Conservation (phyloP, 1,140 invertebrate genomes). For the Papilio machaon region DNA sequence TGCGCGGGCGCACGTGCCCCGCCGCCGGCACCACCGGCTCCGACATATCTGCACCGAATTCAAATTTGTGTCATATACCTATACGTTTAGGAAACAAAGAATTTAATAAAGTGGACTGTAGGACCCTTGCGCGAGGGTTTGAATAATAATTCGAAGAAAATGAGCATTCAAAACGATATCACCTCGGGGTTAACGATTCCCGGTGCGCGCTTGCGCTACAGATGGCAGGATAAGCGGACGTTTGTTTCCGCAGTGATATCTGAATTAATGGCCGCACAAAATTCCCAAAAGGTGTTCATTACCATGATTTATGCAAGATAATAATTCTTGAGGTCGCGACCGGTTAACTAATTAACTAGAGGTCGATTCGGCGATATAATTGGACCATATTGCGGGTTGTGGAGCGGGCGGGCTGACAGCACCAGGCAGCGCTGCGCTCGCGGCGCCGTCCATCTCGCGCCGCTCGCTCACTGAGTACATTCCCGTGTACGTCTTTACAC, state of each 20-base stretch:
- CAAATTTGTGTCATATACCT: slow-evolving; percentile 80
- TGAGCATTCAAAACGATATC: slow-evolving; percentile 81
- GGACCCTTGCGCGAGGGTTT: slow-evolving; percentile 66
- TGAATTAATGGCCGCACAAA: slow-evolving; percentile 80
- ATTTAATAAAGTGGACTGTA: slow-evolving; percentile 72
- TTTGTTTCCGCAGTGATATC: slow-evolving; percentile 82
- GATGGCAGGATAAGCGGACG: slow-evolving; percentile 79
- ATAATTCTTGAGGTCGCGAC: slow-evolving; percentile 69
- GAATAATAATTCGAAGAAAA: slow-evolving; percentile 76
- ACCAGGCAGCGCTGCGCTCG: slow-evolving; percentile 34
- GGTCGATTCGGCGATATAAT: slow-evolving; percentile 33
- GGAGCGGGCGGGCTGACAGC: background rate
- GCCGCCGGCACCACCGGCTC: slow-evolving; percentile 60
- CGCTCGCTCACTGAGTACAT: slow-evolving; percentile 79
- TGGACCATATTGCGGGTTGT: background rate
- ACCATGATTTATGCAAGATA: slow-evolving; percentile 80
- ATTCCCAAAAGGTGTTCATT: slow-evolving; percentile 80
- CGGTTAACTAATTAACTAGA: slow-evolving; percentile 47
- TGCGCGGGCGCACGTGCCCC: slow-evolving; percentile 76
- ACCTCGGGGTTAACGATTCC: slow-evolving; percentile 82
- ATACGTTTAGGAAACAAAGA: slow-evolving; percentile 61
- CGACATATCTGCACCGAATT: slow-evolving; percentile 73
- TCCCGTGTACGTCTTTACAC: slow-evolving; percentile 82
- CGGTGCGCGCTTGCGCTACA: slow-evolving; percentile 76
- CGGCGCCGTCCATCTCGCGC: slow-evolving; percentile 72